These are phyloP conservation scores for Zophobas morio DNA, from an alignment of 1,140 invertebrate species.

Conservation along the genomic window DNA sequence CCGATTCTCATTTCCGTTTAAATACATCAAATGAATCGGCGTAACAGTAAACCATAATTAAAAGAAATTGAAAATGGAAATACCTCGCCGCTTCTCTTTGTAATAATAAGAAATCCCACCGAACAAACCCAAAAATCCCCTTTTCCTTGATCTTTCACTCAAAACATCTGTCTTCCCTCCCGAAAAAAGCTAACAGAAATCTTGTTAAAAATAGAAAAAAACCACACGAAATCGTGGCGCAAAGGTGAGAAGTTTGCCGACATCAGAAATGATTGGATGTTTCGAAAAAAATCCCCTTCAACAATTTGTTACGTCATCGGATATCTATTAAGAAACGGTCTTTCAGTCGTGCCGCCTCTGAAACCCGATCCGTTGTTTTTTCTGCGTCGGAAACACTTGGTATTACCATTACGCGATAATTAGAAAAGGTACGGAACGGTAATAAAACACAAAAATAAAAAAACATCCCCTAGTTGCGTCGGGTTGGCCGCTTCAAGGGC, in stretches of 20 bases:
- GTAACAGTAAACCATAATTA: no score
- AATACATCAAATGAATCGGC: no score
- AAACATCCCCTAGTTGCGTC: conserved; percentile 35
- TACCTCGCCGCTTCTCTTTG: no score
- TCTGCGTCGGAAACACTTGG: background rate
- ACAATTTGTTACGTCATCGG: conserved; percentile 57
- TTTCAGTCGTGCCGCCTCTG: conserved; percentile 50
- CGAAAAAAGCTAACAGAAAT: conserved; percentile 20
- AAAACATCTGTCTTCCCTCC: background rate
- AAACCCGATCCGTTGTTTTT: conserved; percentile 53
- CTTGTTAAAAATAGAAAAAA: conserved; percentile 27
- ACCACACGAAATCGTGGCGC: background rate
- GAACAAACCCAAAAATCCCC: no score
- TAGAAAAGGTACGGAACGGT: conserved; percentile 38
- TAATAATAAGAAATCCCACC: no score
- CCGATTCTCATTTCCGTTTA: no score
- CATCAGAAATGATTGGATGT: conserved; percentile 31
- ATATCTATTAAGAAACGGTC: conserved; percentile 50
- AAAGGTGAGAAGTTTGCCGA: conserved; percentile 44
- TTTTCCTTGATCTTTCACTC: background rate
- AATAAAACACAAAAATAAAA: conserved; percentile 20
- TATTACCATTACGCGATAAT: conserved; percentile 43
- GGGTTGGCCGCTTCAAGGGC: conserved; percentile 10
- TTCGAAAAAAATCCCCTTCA: conserved; percentile 39
- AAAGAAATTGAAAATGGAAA: no score